These are phyloP conservation scores for Pachydiplax longipennis DNA, from an alignment of 2,888 invertebrate species.

Conservation along the genomic window DNA sequence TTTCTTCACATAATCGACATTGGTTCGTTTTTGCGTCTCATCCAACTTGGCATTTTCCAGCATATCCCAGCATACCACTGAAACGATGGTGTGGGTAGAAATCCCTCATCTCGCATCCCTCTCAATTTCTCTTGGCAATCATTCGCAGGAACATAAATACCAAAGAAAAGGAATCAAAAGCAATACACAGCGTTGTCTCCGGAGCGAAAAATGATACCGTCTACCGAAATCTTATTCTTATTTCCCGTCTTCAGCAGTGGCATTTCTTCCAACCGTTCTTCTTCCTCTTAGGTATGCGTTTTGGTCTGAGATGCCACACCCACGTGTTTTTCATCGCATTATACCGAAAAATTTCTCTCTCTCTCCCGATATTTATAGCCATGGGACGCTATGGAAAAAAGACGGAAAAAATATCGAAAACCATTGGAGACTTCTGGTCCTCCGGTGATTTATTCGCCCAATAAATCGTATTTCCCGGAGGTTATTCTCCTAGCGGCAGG, in stretches of 20 bases:
- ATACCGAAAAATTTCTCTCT: conserved; percentile 36
- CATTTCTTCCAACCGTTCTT: neutral
- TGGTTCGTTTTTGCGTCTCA: too few relatives aligned
- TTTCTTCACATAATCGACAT: too few relatives aligned
- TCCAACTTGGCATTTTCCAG: too few relatives aligned
- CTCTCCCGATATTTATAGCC: conserved; percentile 23
- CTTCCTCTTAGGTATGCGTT: neutral
- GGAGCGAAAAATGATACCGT: neutral
- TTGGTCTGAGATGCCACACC: conserved; percentile 1
- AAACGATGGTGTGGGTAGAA: too few relatives aligned
- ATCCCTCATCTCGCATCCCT: too few relatives aligned
- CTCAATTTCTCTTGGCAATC: too few relatives aligned
- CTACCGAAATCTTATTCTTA: neutral
- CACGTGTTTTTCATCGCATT: conserved; percentile 41
- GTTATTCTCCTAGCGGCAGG: conserved; percentile 26
- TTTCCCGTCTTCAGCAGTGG: neutral
- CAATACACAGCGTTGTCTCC: too few relatives aligned
- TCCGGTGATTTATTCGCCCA: conserved; percentile 36
- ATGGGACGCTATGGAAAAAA: conserved; percentile 11
- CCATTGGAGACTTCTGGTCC: conserved; percentile 38
- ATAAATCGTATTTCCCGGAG: conserved; percentile 29
- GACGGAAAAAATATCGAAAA: neutral
- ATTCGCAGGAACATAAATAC: too few relatives aligned
- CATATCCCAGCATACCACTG: too few relatives aligned
- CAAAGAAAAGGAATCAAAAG: too few relatives aligned